A percentile compares a stretch with the other conserved stretches of the same genome.
These are phyloP conservation scores for Solenopsis fugax DNA, from an alignment of 1,140 invertebrate genomes.

Conservation along the genomic window DNA sequence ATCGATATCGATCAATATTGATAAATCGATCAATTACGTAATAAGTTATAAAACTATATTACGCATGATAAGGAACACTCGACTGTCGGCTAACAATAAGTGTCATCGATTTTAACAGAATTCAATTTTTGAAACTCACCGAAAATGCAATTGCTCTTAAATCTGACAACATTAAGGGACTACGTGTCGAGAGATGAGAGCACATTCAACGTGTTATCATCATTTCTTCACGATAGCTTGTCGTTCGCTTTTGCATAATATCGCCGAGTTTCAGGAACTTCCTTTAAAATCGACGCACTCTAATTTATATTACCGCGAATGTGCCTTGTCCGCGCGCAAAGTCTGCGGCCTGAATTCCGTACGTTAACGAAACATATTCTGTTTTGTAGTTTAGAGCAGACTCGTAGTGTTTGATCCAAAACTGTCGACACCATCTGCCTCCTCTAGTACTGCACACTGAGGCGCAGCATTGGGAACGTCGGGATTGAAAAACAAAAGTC, in stretches of 20 bases:
- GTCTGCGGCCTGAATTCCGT: slow-evolving; percentile 13
- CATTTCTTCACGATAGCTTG: not conserved
- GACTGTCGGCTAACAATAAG: not conserved
- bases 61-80: slow-evolving; percentile 53
- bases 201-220: not conserved
- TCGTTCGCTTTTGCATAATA: not conserved
- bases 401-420: slow-evolving; percentile 79
- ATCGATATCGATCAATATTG: not conserved
- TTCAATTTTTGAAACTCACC: slow-evolving; percentile 34
- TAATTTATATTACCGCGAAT: slow-evolving; percentile 22
- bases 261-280: slow-evolving; percentile 23
- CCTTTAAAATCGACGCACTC: slow-evolving; percentile 64
- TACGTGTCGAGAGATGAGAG: not conserved
- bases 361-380: slow-evolving; percentile 71
- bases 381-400: slow-evolving; percentile 81
- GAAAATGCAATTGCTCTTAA: slow-evolving; percentile 40
- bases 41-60: not conserved
- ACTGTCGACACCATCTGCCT: slow-evolving; percentile 77
- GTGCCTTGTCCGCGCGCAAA: slow-evolving; percentile 54
- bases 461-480: slow-evolving; percentile 64
- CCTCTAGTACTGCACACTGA: slow-evolving; percentile 63
- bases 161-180: not conserved
- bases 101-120: slow-evolving; percentile 63
- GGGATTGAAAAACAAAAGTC: slow-evolving; percentile 66
- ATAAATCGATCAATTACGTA: not conserved